phyloP scores from a whole-genome alignment of 2,888 invertebrate genomes.

The Tanytarsus gracilentus region DNA sequence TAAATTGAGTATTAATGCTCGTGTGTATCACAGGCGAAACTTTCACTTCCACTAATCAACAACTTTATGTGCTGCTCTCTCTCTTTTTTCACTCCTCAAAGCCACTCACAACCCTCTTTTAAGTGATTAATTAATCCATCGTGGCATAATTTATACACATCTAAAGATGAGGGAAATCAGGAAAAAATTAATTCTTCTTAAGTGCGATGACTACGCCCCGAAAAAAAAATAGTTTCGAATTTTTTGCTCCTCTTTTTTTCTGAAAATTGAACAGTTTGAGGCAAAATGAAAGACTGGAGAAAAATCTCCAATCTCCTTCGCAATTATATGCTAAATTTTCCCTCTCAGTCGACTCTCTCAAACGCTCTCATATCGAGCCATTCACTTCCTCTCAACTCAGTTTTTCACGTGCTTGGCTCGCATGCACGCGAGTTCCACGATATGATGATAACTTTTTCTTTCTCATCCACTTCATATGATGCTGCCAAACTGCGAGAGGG shows the following conservation, averaged over 20 bases:
- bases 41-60: too few species aligned
- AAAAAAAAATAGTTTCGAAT: conserved; percentile 17
- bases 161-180: too few species aligned
- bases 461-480: not conserved
- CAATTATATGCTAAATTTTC: conserved; percentile 17
- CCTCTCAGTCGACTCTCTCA: not conserved
- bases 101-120: not conserved
- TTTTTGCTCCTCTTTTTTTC: not conserved
- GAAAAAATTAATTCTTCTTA: conserved; percentile 11
- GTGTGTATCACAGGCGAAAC: too few species aligned
- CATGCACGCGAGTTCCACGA: not conserved
- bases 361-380: not conserved
- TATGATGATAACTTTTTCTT: not conserved
- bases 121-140: not conserved
- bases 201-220: conserved; percentile 29
- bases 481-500: not conserved
- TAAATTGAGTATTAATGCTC: too few species aligned
- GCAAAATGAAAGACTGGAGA: conserved; percentile 17
- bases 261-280: conserved; percentile 24
- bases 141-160: too few species aligned
- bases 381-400: not conserved
- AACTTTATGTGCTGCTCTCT: too few species aligned
- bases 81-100: too few species aligned
- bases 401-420: not conserved
- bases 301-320: conserved; percentile 12